These are phyloP conservation scores for Enteromius unitaeniatus DNA, from an alignment of 2,797 vertebrate species.

Conservation along the genomic window DNA sequence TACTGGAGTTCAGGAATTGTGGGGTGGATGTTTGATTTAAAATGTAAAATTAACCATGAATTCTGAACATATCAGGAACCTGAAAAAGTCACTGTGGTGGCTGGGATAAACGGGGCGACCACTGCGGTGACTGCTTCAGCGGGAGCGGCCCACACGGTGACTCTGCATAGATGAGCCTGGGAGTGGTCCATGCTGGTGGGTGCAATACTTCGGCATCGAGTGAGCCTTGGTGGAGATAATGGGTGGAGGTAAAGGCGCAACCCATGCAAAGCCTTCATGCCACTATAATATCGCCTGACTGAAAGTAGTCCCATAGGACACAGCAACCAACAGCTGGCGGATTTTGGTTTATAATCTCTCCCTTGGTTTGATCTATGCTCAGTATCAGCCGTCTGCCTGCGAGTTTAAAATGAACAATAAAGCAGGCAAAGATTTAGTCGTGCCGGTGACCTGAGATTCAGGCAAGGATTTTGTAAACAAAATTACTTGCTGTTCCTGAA, in stretches of 20 bases:
- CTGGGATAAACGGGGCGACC: too few relatives aligned
- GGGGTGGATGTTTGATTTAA: too few relatives aligned
- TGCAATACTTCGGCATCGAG: too few relatives aligned
- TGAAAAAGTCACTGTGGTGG: too few relatives aligned
- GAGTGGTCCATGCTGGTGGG: too few relatives aligned
- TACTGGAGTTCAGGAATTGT: too few relatives aligned
- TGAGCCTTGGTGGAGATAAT: too few relatives aligned
- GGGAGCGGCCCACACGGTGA: too few relatives aligned
- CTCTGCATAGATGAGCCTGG: too few relatives aligned
- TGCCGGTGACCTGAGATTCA: conserved; percentile 30
- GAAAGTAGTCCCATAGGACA: conserved; percentile 58
- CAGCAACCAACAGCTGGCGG: conserved; percentile 9
- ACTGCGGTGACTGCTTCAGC: too few relatives aligned
- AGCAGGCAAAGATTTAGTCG: conserved; percentile 23
- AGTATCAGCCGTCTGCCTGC: conserved; percentile 25
- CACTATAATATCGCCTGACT: conserved; percentile 57
- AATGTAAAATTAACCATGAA: too few relatives aligned
- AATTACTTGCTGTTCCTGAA: conserved; percentile 50
- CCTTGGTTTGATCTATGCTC: conserved; percentile 43
- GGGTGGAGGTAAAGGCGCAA: neutral
- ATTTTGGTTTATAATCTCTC: conserved; percentile 40
- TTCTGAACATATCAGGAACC: too few relatives aligned
- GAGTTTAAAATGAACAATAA: conserved; percentile 42
- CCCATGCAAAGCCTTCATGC: conserved; percentile 47
- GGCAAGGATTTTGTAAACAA: conserved; percentile 52